These are phyloP conservation scores for Onchidella celtica DNA, from an alignment of 2,888 invertebrate species.

Conservation along the genomic window DNA sequence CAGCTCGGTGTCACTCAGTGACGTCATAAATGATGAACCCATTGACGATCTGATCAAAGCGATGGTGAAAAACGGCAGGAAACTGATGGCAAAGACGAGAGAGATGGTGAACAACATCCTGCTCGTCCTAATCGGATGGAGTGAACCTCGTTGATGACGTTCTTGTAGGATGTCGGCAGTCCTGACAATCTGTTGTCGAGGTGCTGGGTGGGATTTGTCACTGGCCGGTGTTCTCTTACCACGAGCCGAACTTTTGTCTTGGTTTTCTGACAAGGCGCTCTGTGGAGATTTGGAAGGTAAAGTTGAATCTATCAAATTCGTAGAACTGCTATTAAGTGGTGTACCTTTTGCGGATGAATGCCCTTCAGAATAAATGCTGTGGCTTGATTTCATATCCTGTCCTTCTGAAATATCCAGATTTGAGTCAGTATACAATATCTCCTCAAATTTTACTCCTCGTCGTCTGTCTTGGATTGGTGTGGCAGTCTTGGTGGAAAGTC, in stretches of 20 bases:
- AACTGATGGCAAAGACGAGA: conserved; percentile 65
- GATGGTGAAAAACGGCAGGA: conserved; percentile 67
- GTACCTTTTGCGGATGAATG: not conserved
- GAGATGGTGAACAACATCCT: conserved; percentile 69
- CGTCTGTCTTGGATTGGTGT: not conserved
- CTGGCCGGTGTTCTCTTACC: not conserved
- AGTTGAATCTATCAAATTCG: conserved; percentile 3
- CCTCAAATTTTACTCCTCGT: too few species aligned
- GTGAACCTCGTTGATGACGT: conserved; percentile 36
- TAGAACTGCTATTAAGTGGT: not conserved
- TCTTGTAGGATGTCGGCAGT: conserved; percentile 40
- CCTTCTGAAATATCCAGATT: not conserved
- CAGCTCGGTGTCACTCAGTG: conserved; percentile 53
- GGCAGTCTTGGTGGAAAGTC: conserved; percentile 31
- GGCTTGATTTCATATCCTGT: too few species aligned
- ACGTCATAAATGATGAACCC: conserved; percentile 48
- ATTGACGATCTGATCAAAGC: conserved; percentile 60
- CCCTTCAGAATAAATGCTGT: not conserved
- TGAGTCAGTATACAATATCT: too few species aligned
- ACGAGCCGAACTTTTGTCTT: not conserved
- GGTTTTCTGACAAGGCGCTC: not conserved
- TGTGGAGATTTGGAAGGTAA: not conserved
- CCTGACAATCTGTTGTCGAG: conserved; percentile 21
- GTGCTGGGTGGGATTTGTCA: not conserved
- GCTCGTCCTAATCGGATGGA: conserved; percentile 62